Evolutionary conservation across 2,797 vertebrate genomes (phyloP).

Genomic region (Scolopax bukidnonensis): DNA sequence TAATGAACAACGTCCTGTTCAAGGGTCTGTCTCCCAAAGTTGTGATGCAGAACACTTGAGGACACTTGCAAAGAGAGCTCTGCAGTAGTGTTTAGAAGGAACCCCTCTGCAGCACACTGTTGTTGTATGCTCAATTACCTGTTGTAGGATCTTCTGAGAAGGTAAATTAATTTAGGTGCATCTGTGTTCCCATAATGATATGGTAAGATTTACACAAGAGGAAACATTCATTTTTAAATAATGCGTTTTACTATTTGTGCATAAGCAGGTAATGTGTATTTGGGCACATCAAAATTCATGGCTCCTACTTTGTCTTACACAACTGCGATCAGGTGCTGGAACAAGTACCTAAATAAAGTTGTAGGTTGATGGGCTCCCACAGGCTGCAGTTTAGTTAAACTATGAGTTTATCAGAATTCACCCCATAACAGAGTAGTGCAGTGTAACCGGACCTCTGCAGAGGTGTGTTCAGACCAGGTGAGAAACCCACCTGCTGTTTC

Average conservation of each 20-base stretch:
- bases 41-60: neutral
- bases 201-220: rapidly evolving
- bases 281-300: neutral
- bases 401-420: neutral
- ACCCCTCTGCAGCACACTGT: neutral
- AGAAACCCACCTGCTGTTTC: neutral
- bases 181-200: neutral
- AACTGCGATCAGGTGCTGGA: neutral
- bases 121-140: neutral
- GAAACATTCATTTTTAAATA: neutral
- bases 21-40: neutral
- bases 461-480: neutral
- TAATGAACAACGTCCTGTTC: neutral
- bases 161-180: neutral
- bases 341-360: neutral
- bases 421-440: neutral
- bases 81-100: neutral
- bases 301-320: neutral
- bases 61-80: neutral
- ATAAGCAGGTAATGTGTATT: neutral
- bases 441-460: neutral
- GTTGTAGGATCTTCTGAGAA: neutral
- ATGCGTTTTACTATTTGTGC: rapidly evolving
- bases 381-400: neutral
- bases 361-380: neutral